Base-by-base conservation (phyloP, 2,888 invertebrate genomes). In the Drosophila flavopinicola region DNA sequence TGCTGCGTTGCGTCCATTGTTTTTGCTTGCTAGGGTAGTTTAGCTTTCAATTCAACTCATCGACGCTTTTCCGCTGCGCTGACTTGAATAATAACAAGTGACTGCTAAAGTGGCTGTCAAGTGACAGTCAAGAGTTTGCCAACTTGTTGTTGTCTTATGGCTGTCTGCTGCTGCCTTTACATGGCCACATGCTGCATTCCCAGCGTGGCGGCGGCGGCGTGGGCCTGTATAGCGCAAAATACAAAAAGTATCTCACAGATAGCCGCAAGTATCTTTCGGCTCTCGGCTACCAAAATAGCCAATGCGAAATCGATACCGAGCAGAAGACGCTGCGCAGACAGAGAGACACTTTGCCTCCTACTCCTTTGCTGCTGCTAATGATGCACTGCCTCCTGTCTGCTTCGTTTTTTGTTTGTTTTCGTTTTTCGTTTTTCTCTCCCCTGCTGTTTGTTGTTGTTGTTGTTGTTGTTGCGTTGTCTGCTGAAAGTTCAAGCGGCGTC, bases 41-140 rank as follows among this genome's bases (percentile, higher is more conserved):
- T n/a, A 42, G 29, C 25, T 60, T 17, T 30, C 10, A n/a, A 10
- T 25, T 69, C 66, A 82, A 82, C 85, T 85, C 86, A 80, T 86
- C 80, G 80, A 83, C 85, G 72, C 74, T 78, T 75, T 78, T 78
- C 77, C 83, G 85, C 71, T 85, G 57, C 66, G 76, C 64, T 66
- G 70, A 30, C 64, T 66, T 73, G 79, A 85, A 76, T 66, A 64
- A 66, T 68, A 41, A 15, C 66, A 80, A 85, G 74, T 72, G 83
- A 66, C 57, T 79, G 65, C 56, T 66, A 20, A 75, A 66, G 61
- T 63, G 86, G 57, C 74, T 76, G 67, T 68, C 39, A 68, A 68
- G 64, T 75, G 84, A 69, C 69, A 73, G 65, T 51, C 69, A 77
- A 75, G 78, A 72, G 67, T 78, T 25, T 52, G 42, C 20, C 38